These are phyloP conservation scores for Heliothis peltigera DNA, from an alignment of 2,888 invertebrate genomes.

Conservation along the genomic window DNA sequence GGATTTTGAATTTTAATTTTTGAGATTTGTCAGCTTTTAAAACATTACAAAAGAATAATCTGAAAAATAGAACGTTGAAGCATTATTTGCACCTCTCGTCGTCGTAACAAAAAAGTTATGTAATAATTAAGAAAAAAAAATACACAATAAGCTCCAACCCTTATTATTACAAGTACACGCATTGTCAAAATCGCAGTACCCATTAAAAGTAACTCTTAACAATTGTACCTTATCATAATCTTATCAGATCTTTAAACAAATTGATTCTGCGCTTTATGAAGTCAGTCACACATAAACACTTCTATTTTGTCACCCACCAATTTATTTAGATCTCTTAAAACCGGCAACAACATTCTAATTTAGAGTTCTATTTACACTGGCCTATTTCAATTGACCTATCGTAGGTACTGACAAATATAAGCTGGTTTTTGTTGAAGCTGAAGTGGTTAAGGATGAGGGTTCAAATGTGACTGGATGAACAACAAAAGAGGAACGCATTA, in stretches of 20 bases:
- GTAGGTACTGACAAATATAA: constrained; percentile 45
- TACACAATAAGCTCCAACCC: constrained; percentile 28
- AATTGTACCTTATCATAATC: constrained; percentile 67
- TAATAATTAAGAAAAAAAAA: constrained; percentile 25
- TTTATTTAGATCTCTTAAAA: constrained; percentile 60
- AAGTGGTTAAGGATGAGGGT: constrained; percentile 53
- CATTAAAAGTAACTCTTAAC: constrained; percentile 69
- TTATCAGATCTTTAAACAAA: constrained; percentile 62
- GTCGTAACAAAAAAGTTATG: constrained; percentile 13
- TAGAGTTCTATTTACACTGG: constrained; percentile 62
- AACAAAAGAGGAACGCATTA: constrained; percentile 74
- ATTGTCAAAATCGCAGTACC: constrained; percentile 50
- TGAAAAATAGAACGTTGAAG: not conserved
- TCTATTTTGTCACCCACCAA: constrained; percentile 64
- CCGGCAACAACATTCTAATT: constrained; percentile 45
- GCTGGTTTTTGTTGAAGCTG: constrained; percentile 54
- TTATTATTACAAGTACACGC: constrained; percentile 54
- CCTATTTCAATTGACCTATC: constrained; percentile 52
- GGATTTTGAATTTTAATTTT: too few species aligned
- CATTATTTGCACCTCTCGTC: not conserved
- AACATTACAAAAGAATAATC: not conserved
- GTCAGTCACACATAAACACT: constrained; percentile 78
- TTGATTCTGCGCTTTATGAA: constrained; percentile 71
- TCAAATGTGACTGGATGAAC: constrained; percentile 61
- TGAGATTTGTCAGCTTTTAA: too few species aligned